Percentiles rank a stretch among this genome's conserved stretches.
Evolutionary conservation across 30 jellyfish, hydroid and myxozoan genomes (phyloP).

Genomic region (Rhopilema esculentum): DNA sequence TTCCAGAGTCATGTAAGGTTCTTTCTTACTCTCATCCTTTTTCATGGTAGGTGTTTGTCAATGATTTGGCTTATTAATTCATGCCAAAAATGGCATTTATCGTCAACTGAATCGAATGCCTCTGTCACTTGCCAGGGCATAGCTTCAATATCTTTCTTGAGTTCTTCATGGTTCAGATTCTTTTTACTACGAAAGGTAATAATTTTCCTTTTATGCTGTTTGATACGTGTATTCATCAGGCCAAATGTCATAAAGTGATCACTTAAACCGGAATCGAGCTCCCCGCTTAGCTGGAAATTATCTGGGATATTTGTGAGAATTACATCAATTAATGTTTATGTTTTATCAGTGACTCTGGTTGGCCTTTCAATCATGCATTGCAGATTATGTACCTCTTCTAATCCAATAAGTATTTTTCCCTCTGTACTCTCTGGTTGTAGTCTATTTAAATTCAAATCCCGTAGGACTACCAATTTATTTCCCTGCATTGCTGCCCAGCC

Average conservation of each 20-base stretch:
- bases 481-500: no score
- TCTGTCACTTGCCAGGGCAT: conserved; percentile 7
- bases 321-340: conserved; percentile 23
- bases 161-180: conserved; percentile 16
- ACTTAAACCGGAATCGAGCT: not conserved
- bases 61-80: no score
- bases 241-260: not conserved
- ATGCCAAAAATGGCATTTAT: no score
- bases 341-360: no score
- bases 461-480: no score
- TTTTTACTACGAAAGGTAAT: conserved; percentile 22
- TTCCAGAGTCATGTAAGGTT: conserved; percentile 36
- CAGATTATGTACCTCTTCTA: no score
- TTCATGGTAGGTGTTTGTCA: conserved; percentile 25
- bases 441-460: conserved; percentile 41
- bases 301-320: conserved; percentile 26
- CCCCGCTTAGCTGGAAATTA: conserved; percentile 11
- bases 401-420: conserved; percentile 22
- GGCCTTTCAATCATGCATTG: no score
- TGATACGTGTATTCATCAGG: not conserved
- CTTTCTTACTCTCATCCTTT: conserved; percentile 45
- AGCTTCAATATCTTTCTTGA: conserved; percentile 1
- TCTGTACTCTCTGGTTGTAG: conserved; percentile 37
- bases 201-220: conserved; percentile 7
- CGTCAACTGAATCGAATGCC: no score